A percentile compares a stretch with the other conserved stretches of the same genome.
Evolutionary conservation across 2,797 vertebrate species (phyloP).

Genomic region (Chelidonichthys spinosus): DNA sequence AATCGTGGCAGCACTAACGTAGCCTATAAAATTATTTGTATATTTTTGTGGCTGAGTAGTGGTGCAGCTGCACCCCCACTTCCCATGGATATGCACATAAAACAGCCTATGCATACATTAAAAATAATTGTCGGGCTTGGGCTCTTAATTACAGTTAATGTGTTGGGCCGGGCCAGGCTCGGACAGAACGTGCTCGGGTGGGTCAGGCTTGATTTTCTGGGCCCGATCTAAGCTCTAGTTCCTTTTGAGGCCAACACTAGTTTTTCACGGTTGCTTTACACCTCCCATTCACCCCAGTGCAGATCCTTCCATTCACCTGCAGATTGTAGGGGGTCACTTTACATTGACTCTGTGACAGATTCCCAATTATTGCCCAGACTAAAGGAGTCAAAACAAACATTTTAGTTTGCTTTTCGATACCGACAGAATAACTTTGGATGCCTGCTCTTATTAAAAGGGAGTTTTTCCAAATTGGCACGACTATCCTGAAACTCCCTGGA

Average conservation of each 20-base stretch:
- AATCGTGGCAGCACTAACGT: no score
- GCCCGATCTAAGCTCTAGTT: background rate
- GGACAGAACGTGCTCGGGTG: no score
- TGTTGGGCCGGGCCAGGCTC: no score
- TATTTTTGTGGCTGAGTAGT: no score
- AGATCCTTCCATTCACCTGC: background rate
- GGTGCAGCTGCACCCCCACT: no score
- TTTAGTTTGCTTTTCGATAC: constrained; percentile 1
- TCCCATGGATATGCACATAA: no score
- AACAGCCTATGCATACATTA: no score
- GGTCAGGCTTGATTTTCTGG: no score
- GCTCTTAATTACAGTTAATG: no score
- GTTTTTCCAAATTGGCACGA: constrained; percentile 48
- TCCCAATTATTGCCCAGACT: background rate
- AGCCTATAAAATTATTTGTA: no score
- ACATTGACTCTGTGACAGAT: background rate
- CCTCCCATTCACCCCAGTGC: background rate
- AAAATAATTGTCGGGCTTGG: no score
- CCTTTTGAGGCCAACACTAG: constrained; percentile 2
- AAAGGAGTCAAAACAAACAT: constrained; percentile 11
- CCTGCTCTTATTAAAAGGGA: constrained; percentile 36
- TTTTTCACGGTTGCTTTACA: background rate
- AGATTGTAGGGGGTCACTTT: background rate
- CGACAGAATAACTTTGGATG: constrained; percentile 11
- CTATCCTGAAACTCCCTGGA: constrained; percentile 34